Percentiles rank a stretch among this genome's conserved stretches.
These are phyloP conservation scores for Steromphala cineraria DNA, from an alignment of 2,888 invertebrate species.

Conservation along the genomic window DNA sequence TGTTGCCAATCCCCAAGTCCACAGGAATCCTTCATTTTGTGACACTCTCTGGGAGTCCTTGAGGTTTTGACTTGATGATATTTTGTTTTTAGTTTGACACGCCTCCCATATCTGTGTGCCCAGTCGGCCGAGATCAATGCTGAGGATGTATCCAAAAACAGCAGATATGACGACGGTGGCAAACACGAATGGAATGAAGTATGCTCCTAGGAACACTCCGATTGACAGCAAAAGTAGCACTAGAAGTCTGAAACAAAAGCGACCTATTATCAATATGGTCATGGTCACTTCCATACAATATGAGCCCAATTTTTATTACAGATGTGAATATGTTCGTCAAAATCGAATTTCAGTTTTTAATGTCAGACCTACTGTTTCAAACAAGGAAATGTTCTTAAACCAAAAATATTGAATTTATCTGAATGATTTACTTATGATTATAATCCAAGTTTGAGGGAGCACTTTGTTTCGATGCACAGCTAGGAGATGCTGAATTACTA, in stretches of 20 bases:
- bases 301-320: no score
- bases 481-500: no score
- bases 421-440: no score
- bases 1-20: constrained; percentile 64
- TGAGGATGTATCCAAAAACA: constrained; percentile 67
- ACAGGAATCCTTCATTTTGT: constrained; percentile 55
- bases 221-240: constrained; percentile 58
- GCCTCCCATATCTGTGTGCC: constrained; percentile 52
- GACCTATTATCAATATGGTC: background rate
- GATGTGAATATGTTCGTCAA: no score
- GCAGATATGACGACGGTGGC: constrained; percentile 62
- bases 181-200: constrained; percentile 57
- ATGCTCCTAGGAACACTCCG: constrained; percentile 61
- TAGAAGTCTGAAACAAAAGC: constrained; percentile 55
- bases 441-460: no score
- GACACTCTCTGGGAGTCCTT: constrained; percentile 33
- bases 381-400: no score
- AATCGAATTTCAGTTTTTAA: no score
- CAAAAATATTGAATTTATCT: no score
- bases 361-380: no score
- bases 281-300: no score
- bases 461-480: no score
- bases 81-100: constrained; percentile 49
- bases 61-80: constrained; percentile 39
- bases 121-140: constrained; percentile 66